Conservation (phyloP, 2,797 vertebrate species). For the Tachyglossus aculeatus region DNA sequence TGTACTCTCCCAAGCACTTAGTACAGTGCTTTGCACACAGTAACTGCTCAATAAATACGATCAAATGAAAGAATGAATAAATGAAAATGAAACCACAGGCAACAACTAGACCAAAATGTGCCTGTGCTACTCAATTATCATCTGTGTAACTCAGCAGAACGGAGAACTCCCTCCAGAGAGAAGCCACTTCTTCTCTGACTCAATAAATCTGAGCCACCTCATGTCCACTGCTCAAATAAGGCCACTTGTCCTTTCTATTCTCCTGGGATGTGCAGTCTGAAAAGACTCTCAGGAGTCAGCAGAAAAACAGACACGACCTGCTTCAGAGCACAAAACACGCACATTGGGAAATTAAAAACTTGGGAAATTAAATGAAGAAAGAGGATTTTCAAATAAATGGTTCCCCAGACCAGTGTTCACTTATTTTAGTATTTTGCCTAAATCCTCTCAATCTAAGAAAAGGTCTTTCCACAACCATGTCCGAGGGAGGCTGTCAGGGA, state of each 20-base stretch:
- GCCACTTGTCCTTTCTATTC: slow-evolving; percentile 29
- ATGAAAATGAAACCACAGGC: slow-evolving; percentile 20
- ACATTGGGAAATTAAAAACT: slow-evolving; percentile 12
- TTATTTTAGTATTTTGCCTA: neutral
- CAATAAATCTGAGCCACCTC: slow-evolving; percentile 16
- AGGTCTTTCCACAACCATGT: too few species aligned
- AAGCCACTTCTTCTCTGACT: neutral
- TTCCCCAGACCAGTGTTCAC: slow-evolving; percentile 2
- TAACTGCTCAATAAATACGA: too few species aligned
- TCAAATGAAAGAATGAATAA: slow-evolving; percentile 14
- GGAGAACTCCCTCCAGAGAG: neutral
- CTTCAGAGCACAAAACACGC: slow-evolving; percentile 11
- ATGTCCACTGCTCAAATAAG: slow-evolving; percentile 6
- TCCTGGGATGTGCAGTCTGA: neutral
- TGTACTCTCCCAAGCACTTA: too few species aligned
- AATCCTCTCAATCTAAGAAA: slow-evolving; percentile 1
- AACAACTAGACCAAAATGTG: neutral
- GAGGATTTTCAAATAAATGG: slow-evolving; percentile 14
- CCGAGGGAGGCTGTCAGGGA: too few species aligned
- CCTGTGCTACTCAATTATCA: neutral
- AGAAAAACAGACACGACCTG: neutral
- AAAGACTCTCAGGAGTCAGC: slow-evolving; percentile 23
- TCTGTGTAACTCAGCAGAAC: slow-evolving; percentile 20
- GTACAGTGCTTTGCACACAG: too few species aligned
- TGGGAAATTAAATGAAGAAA: neutral